phyloP scores from a whole-genome alignment of 2,797 vertebrate species.

The Sebastes minor region DNA sequence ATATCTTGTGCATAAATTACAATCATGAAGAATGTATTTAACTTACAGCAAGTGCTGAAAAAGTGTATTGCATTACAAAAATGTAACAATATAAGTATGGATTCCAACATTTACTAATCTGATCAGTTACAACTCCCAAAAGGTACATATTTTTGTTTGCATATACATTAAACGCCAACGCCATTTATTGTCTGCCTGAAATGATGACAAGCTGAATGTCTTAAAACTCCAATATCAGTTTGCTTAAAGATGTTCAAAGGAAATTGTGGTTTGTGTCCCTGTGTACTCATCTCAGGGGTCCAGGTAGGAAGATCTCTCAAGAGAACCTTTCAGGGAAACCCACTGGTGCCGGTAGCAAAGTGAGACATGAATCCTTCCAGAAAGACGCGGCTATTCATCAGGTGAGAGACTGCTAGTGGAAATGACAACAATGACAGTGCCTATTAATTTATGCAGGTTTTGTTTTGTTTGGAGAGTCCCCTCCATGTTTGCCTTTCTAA shows the following conservation, averaged over 20 bases:
- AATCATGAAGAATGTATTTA: not conserved
- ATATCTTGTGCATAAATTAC: not conserved
- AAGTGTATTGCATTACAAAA: no score
- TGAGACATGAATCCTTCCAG: constrained; percentile 61
- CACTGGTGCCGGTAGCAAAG: constrained; percentile 2
- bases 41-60: not conserved
- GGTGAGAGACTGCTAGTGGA: constrained; percentile 38
- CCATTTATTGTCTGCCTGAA: not conserved
- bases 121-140: not conserved
- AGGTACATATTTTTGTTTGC: not conserved
- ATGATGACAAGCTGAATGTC: not conserved
- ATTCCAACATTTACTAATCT: not conserved
- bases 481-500: not conserved
- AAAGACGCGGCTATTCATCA: constrained; percentile 62
- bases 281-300: constrained; percentile 34
- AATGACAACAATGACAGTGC: constrained; percentile 34
- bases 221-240: not conserved
- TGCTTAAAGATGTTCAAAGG: not conserved
- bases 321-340: constrained; percentile 69
- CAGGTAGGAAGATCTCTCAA: constrained; percentile 55
- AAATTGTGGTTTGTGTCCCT: not conserved
- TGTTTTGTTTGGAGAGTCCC: not conserved
- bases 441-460: not conserved
- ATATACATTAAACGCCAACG: not conserved
- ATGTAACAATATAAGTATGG: not conserved